These are phyloP conservation scores for Melanerpes aurifrons DNA, from an alignment of 2,113 vertebrate species.

Conservation along the genomic window DNA sequence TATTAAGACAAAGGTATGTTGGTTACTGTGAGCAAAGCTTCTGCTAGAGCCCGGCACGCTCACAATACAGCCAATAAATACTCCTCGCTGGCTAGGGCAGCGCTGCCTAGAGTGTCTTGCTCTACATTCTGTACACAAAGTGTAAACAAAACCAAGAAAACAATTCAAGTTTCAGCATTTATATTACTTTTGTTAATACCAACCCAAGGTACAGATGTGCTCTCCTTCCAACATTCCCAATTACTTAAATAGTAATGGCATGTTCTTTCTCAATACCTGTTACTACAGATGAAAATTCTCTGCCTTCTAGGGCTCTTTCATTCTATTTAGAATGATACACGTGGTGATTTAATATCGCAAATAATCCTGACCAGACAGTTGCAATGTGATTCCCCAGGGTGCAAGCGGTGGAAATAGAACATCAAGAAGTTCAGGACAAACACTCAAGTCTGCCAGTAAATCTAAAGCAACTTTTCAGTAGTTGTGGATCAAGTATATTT, in stretches of 20 bases:
- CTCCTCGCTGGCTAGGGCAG: not conserved
- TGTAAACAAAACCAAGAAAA: not conserved
- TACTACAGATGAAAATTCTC: not conserved
- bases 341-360: not conserved
- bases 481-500: not conserved
- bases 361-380: not conserved
- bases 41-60: not conserved
- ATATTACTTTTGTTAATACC: not conserved
- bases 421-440: not conserved
- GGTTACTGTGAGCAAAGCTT: not conserved
- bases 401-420: not conserved
- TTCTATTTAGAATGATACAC: not conserved
- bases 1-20: not conserved
- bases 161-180: not conserved
- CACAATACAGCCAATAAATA: not conserved
- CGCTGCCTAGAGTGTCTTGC: not conserved
- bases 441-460: not conserved
- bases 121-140: not conserved
- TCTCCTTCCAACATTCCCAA: not conserved
- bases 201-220: not conserved
- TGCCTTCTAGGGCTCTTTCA: not conserved
- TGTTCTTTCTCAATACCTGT: not conserved
- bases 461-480: not conserved
- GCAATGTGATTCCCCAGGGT: not conserved
- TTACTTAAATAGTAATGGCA: not conserved